Base-by-base conservation (phyloP, 2,113 vertebrate species). In the Erythrolamprus reginae region DNA sequence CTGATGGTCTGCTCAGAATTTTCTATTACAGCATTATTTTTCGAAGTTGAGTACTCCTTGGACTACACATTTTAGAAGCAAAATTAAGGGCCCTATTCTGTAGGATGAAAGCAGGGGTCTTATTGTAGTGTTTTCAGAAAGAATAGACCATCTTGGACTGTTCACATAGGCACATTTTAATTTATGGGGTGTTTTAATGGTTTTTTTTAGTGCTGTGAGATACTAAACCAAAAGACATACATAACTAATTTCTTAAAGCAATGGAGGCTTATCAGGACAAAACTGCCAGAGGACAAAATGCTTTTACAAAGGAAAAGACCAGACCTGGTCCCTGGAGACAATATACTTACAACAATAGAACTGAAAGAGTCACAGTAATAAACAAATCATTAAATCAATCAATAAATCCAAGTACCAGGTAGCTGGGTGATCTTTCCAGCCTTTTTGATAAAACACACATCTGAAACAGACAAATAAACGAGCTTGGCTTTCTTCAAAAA, bases 401-500 rank as follows among this genome's bases (percentile, higher is more conserved):
- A 38, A 21, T 77, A 38, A 38, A 42, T 77, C 84, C 88, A 93
- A 83, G 45, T 45, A 45, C 45, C 45, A 3, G 42, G 42, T 28
- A 45, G 61, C 90, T 87, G 65, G 58, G 93, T 93, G 90, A 90
- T 28, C 26, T 88, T 84, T n/a, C 13, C 65, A 93, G 88, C 1
- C 55, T 33, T 53, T 89, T 92, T 91, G 0, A 86, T 95, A 88
- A 88, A 92, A 90, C 42, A 1, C 47, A 92, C 90, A 77, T 50
- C 7, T n/a, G 17, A 89, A 93, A 84, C 53, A 84, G n/a, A 26
- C 89, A 47, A 45, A 90, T 70, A 90, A 48, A 58, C 33, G 15
- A 93, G 88, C 58, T 17, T 89, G 13, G 3, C 45, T 89, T 42
- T 90, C 9, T 89, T 42, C 90, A 90, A 93, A 93, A 56, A 6